Base-by-base conservation (phyloP, 2,113 vertebrate genomes). In the Eurypyga helias region DNA sequence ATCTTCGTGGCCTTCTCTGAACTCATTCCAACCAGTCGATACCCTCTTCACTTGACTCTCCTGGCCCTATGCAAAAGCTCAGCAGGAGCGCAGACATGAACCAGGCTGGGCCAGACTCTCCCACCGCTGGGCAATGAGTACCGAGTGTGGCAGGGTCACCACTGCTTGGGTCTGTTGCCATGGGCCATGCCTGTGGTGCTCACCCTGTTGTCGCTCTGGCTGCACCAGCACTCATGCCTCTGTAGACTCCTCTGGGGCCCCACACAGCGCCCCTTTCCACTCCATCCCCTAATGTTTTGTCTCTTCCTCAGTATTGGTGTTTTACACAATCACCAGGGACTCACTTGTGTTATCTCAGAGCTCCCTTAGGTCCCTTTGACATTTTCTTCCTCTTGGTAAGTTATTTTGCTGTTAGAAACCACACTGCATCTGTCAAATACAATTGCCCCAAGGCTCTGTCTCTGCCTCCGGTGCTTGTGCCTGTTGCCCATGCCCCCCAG, bases 81-180 rank as follows among this genome's bases (percentile, higher is more conserved):
- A 7, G 9, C 9, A 54, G 28, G 15, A 82, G 16, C 25, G 34
- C 38, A 82, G 46, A 51, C 9, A 58, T 1, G 10, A 71, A 41
- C 5, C 19, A 72, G 65, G 5, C 15, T 60, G 26, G 15, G 3
- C 4, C 9, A 43, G 23, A 13, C 11, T n/a, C 45, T 72, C 15
- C 5, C 2, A 2, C 4, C 46, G 5, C 10, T 38, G 41, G 9
- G 6, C 4, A 3, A 26, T 36, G 12, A 25, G 5, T 20, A 11
- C 3, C 0, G 5, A 11, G 9, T 0, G 4, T 3, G 1, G 10
- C 0, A 0, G 0, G 1, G 21, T 28, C 54, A 84, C 18, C 26
- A 4, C 67, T 0, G 0, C 67, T 18, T 64, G 7, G 3, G 9
- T 25, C 20, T 1, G 0, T 23, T 62, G 31, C 26, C 23, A 17